Conservation (phyloP, 2,797 vertebrate genomes). For the Micropoecilia bifurca region DNA sequence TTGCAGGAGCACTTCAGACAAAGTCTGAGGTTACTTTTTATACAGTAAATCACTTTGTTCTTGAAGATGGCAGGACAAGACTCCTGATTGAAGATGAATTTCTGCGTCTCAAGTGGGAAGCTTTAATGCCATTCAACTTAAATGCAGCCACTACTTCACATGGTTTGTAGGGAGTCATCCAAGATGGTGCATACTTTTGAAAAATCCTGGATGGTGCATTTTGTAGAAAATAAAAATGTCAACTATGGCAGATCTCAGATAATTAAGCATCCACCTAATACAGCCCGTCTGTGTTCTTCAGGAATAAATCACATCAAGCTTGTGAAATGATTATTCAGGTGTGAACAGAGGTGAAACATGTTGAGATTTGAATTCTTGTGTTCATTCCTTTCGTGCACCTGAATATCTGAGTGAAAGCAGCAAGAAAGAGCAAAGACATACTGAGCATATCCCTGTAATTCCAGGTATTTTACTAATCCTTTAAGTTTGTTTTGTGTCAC, state of each 20-base stretch:
- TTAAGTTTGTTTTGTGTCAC: not conserved
- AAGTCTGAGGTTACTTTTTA: constrained; percentile 45
- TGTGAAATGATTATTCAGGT: not conserved
- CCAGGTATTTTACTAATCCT: not conserved
- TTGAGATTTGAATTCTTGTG: not conserved
- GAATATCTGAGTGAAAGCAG: not conserved
- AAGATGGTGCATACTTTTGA: not conserved
- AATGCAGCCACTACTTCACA: constrained; percentile 4
- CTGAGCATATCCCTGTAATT: not conserved
- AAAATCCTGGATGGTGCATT: not conserved
- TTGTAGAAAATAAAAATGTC: not conserved
- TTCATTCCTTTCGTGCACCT: not conserved
- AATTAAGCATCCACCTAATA: not conserved
- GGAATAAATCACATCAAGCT: not conserved
- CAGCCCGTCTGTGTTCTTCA: not conserved
- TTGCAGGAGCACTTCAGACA: constrained; percentile 53
- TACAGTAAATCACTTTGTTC: constrained; percentile 45
- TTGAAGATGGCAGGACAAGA: constrained; percentile 19
- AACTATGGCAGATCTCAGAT: not conserved
- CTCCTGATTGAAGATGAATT: constrained; percentile 25
- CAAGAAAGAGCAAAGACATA: not conserved
- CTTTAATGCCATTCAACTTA: constrained; percentile 22
- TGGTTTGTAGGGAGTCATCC: not conserved
- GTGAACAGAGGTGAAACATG: not conserved
- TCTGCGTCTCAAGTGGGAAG: constrained; percentile 17